Base-by-base conservation (phyloP, 92 coral and sea anemone genomes). In the Chrysogorgia sp. region DNA sequence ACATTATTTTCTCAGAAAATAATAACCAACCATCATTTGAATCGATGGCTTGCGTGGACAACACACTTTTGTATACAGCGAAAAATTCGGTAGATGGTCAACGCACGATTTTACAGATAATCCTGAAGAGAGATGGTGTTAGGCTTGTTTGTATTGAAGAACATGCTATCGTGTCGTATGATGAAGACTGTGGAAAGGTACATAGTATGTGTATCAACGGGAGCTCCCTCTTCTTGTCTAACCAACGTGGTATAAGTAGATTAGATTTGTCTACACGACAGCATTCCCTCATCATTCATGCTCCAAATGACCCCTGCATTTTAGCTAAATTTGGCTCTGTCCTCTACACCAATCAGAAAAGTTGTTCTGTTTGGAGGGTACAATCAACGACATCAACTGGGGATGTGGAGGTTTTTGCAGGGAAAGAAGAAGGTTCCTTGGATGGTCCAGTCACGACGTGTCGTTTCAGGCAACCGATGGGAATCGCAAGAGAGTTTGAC, bases 271-370 rank as follows among this genome's bases (percentile, higher is more conserved):
- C 87, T 37, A 83, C 77, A 83, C 70, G 33, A 83, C 82, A 70
- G 61, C 61, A 70, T 30, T 70, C 77, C 77, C 77, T 70, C 37
- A 45, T 45, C 77, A 74, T 72, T 65, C 84, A 30, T 85, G 81
- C 85, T 49, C 67, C 85, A 80, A 85, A 85, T 71, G 76, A 79
- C 56, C 85, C 77, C 78, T 72, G 82, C 85, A 85, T 50, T 71
- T 80, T 79, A 80, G 81, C 85, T 85, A 79, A 85, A 71, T 85
- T 72, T 85, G 82, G 76, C 49, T 62, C 78, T 74, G 81, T 85
- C 77, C 89, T 79, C 64, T 72, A 79, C 59, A 80, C 82, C 82
- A 72, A 58, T 85, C 89, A 74, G 82, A 43, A 71, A 37, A 78
- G 77, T 74, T 79, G 61, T 67, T 75, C 81, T 50, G 79, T 49